Base-by-base conservation (phyloP, 2,113 vertebrate species). In the Atherinomorus stipes region DNA sequence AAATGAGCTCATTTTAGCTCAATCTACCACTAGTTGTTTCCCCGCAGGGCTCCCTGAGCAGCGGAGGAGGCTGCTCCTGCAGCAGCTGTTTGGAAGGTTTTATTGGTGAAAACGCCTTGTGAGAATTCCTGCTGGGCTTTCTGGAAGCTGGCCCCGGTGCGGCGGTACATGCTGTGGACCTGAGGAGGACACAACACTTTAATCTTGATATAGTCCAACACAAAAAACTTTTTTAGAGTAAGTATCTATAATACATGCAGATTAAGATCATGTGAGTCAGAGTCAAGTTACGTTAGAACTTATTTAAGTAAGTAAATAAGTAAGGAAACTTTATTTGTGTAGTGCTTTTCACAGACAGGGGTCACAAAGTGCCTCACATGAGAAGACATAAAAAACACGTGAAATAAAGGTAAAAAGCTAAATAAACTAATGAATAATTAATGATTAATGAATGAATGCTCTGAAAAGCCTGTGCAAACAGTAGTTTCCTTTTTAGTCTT, bases 91-190 rank as follows among this genome's bases (percentile, higher is more conserved):
- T 96, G 97, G 91, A 99, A 96, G 72, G 89, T 90, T 58, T 95
- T 94, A 88, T 80, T 99, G 91, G 91, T 95, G 78, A 99, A 88
- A 81, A 99, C 95, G 37, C 96, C 98, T 77, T 98, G 96, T 18
- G 98, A 99, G 71, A 99, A 96, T 60, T 99, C 98, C 68, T 98
- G 96, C 87, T 99, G 97, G 0, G 97, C 98, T 84, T 97, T 96
- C 28, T 97, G 95, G 93, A 99, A 99, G 74, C 95, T 99, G 87
- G 98, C 97, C 13, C 97, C 97, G 0, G 97, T 96, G 44, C 94
- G 94, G 16, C 98, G 96, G 60, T 98, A 99, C 74, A 96, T 78
- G 56, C 96, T 93, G 23, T 99, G 98, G 47, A 97, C 96, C 98
- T 99, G 88, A 25, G 2, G 61, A 52, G 47, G 2, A 5, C 9